These are phyloP conservation scores for Aegypius monachus DNA, from an alignment of 2,113 vertebrate species.

Conservation along the genomic window DNA sequence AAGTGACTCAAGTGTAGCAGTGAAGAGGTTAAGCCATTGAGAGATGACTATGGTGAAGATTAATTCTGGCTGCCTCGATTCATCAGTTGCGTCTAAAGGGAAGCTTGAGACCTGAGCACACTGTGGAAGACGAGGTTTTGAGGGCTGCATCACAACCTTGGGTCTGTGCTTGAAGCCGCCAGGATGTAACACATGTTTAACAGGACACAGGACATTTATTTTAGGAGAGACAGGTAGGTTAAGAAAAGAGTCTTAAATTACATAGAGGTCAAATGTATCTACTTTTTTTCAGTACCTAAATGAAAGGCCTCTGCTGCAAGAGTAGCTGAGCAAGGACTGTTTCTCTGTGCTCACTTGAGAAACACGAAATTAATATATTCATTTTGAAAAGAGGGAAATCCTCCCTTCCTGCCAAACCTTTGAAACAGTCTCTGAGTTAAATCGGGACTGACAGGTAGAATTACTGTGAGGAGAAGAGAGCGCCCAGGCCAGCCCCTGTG, in stretches of 20 bases:
- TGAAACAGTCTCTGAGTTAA: background rate
- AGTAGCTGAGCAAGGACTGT: background rate
- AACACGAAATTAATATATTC: background rate
- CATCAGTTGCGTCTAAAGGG: background rate
- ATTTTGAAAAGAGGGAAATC: slow-evolving; percentile 19
- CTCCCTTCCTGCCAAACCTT: slow-evolving; percentile 6
- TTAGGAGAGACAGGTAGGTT: background rate
- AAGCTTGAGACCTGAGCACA: background rate
- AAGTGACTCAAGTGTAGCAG: background rate
- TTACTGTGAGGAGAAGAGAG: background rate
- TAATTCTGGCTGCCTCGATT: background rate
- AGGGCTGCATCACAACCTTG: background rate
- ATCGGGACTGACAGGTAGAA: background rate
- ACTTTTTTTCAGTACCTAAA: background rate
- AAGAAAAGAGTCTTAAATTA: background rate
- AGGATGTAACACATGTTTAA: background rate
- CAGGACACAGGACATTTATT: background rate
- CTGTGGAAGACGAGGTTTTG: background rate
- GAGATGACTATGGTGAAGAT: background rate
- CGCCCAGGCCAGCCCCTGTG: background rate
- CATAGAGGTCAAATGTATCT: background rate
- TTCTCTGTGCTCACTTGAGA: background rate
- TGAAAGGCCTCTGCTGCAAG: background rate
- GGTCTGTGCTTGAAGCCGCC: background rate
- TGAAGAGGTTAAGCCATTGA: background rate